Percentiles rank a stretch among this genome's conserved stretches.
phyloP scores from a whole-genome alignment of 2,113 vertebrate species.

The Albula glossodonta region DNA sequence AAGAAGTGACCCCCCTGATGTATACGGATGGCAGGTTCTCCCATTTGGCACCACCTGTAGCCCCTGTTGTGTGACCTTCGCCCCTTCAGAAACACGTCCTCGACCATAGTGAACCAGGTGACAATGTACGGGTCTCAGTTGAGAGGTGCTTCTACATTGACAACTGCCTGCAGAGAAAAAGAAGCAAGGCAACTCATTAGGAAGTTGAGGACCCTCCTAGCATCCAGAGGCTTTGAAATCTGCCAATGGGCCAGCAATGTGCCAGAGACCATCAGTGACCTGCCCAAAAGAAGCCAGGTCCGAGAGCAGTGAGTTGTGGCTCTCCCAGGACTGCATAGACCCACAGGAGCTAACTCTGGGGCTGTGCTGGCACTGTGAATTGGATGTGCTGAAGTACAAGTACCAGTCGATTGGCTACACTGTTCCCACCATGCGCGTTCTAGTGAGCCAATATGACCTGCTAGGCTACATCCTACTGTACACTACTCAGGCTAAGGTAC shows the following conservation, averaged over 20 bases:
- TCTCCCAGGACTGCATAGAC: neutral
- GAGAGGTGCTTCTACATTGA: neutral
- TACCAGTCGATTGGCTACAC: neutral
- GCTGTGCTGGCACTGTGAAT: neutral
- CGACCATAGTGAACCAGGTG: neutral
- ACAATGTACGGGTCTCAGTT: neutral
- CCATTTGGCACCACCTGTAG: conserved; percentile 3
- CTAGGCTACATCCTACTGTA: neutral
- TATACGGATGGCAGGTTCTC: neutral
- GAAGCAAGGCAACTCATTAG: neutral
- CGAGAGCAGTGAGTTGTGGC: neutral
- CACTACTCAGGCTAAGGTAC: neutral
- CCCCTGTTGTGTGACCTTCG: neutral
- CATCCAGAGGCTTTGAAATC: conserved; percentile 5
- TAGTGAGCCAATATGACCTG: neutral
- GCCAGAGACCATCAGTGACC: neutral
- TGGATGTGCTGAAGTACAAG: neutral
- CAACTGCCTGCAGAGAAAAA: neutral
- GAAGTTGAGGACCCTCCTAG: neutral
- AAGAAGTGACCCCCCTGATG: neutral
- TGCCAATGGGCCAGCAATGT: conserved; percentile 17
- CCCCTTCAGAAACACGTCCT: neutral
- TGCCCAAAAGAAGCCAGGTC: neutral
- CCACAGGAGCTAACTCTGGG: neutral
- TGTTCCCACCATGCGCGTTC: neutral